Evolutionary conservation across 2,113 vertebrate genomes (phyloP), one percentile per base, ranked within the genome.

Genomic region (Bujurquina vittata): DNA sequence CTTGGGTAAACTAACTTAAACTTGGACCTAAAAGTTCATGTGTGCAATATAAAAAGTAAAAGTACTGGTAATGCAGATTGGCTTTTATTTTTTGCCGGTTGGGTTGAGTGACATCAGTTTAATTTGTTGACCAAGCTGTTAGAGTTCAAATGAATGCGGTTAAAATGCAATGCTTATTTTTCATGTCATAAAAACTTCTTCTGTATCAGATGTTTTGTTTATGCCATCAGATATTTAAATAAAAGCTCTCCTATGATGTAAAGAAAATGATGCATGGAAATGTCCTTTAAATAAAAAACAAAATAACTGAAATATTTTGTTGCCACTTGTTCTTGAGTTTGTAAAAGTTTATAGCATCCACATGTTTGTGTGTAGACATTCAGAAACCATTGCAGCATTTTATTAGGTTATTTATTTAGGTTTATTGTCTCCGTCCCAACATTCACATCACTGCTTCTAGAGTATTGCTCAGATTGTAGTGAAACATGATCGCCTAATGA

Each of bases 221-320:
- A 5, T 37, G 22, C n/a, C 33, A 35, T 31, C 20, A 56, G 8
- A 57, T 37, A 52, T 18, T 69, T 29, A 61, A 26, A 65, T 43
- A 31, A 29, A 43, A 35, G 58, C 12, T 67, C 58, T 23, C 17
- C 10, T 67, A 1, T 72, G 31, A 69, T 54, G 10, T 56, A 5
- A 40, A 49, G 18, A 22, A 89, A 83, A 76, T 77, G 35, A 31
- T 0, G 3, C 15, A 65, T 81, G 15, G 18, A 2, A 49, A 17
- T 43, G n/a, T 22, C 5, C 2, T 22, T 8, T 49, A 29, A 82
- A 75, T 59, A 55, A 87, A 86, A 75, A 75, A 54, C 55, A 84
- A 86, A 75, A 17, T 3, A 18, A 8, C n/a, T 59, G 0, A n/a
- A 58, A 54, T 31, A 2, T 22, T 69, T 29, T 69, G 15, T 3